A percentile compares a stretch with the other conserved stretches of the same genome.
Conservation (phyloP, 2,113 vertebrate genomes). For the Caretta caretta region DNA sequence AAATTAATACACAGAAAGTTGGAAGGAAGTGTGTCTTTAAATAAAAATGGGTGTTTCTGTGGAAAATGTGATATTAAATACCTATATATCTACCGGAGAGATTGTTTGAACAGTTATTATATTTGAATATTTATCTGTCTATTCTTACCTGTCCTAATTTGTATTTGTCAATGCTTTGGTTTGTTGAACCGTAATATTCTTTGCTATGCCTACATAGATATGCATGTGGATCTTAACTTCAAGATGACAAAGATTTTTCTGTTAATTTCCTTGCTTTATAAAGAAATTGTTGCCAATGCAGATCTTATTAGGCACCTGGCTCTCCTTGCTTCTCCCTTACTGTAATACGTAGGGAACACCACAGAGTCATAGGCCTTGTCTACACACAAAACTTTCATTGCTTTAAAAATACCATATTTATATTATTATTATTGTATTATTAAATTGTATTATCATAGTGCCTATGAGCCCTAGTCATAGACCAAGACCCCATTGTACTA, state of each 20-base stretch:
- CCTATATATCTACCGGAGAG: fast-evolving
- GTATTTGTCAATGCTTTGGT: neutral
- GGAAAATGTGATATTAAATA: neutral
- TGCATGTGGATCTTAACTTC: neutral
- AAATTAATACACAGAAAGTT: neutral
- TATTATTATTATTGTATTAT: neutral
- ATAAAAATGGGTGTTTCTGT: neutral
- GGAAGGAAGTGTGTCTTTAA: neutral
- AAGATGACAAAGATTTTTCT: neutral
- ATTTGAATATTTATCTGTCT: neutral
- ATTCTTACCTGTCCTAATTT: neutral
- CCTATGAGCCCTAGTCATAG: neutral
- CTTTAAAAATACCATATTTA: neutral
- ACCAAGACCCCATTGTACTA: neutral
- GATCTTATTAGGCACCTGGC: neutral
- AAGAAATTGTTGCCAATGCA: neutral
- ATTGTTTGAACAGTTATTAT: neutral
- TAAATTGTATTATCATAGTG: neutral
- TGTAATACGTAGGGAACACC: fast-evolving
- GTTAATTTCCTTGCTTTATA: neutral
- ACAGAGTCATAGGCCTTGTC: neutral
- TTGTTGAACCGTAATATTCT: neutral
- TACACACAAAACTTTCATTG: neutral
- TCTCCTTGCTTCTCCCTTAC: neutral
- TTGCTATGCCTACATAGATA: neutral